Base-by-base conservation (phyloP, 2,113 vertebrate genomes). In the Agelaius tricolor region DNA sequence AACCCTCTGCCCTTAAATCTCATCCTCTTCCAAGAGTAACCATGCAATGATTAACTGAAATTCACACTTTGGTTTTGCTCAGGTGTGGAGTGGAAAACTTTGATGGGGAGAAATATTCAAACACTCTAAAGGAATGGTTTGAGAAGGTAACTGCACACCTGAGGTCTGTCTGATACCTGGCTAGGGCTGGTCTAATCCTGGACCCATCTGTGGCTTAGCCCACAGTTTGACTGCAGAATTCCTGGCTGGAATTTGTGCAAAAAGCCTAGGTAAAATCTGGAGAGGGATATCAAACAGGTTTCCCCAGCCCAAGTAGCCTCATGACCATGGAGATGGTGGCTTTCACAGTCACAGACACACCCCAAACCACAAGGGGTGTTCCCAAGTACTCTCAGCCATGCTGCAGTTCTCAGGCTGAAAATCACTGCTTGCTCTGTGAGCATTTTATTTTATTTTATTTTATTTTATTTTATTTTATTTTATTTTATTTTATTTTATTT, bases 301-400 rank as follows among this genome's bases (percentile, higher is more conserved):
- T 84, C 22, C 31, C 62, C 37, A 83, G 68, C n/a, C 62, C 7
- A 2, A 1, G 16, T 24, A 39, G 16, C 28, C 17, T 86, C 43
- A 10, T 12, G 24, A 18, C 52, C 30, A 0, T 15, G 35, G 71
- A 75, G 62, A 8, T 47, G 27, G 24, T 61, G 62, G 13, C 28
- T 90, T 62, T 68, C 59, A 11, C 6, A n/a, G 31, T 8, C 62
- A 17, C 2, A 35, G 54, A 22, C n/a, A 27, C 18, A 3, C 35
- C 62, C 41, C 63, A 47, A 17, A 30, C 12, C 2, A 3, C 0
- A 2, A 49, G 16, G 13, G 5, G 2, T 58, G 28, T 22, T 77
- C 51, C 11, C 0, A 1, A 46, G 57, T 24, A 2, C 18, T 68
- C 33, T 46, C 54, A 82, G 52, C 30, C 44, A 3, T 10, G 44